Evolutionary conservation across 2,888 invertebrate species (phyloP).

Genomic region (Mellilla xanthometata): DNA sequence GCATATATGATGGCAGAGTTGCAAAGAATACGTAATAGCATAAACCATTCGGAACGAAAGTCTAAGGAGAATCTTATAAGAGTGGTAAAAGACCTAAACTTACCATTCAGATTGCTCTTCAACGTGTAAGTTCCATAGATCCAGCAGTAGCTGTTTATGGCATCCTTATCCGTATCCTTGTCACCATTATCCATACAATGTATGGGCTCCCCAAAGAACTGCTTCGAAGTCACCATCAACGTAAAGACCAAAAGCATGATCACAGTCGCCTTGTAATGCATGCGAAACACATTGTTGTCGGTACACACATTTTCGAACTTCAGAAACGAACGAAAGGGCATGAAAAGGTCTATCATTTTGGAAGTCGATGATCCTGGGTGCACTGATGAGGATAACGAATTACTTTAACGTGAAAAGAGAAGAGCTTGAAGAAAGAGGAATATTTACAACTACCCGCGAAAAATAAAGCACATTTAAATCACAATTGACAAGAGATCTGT

Average conservation of each 20-base stretch:
- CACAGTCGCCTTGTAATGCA: slow-evolving; percentile 89
- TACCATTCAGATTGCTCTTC: slow-evolving; percentile 66
- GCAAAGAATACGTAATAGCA: too few relatives aligned
- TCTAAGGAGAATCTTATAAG: not conserved
- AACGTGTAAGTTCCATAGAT: slow-evolving; percentile 88
- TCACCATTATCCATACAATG: slow-evolving; percentile 84
- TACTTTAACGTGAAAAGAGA: too few relatives aligned
- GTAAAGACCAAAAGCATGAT: slow-evolving; percentile 88
- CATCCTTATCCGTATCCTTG: slow-evolving; percentile 76
- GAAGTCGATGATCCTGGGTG: not conserved
- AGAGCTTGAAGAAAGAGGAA: too few relatives aligned
- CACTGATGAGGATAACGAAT: too few relatives aligned
- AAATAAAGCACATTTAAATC: too few relatives aligned
- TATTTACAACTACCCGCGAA: too few relatives aligned
- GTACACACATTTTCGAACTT: slow-evolving; percentile 86
- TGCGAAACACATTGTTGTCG: slow-evolving; percentile 89
- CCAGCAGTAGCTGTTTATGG: slow-evolving; percentile 91
- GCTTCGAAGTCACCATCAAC: slow-evolving; percentile 89
- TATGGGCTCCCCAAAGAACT: slow-evolving; percentile 94
- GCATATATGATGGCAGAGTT: too few relatives aligned
- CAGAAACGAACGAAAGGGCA: slow-evolving; percentile 85
- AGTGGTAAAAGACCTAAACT: too few relatives aligned
- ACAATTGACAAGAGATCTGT: too few relatives aligned
- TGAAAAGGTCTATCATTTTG: slow-evolving; percentile 85
- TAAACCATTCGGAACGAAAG: not conserved